Evolutionary conservation across 2,797 vertebrate genomes (phyloP).

Genomic region (Acanthurus lineatus): DNA sequence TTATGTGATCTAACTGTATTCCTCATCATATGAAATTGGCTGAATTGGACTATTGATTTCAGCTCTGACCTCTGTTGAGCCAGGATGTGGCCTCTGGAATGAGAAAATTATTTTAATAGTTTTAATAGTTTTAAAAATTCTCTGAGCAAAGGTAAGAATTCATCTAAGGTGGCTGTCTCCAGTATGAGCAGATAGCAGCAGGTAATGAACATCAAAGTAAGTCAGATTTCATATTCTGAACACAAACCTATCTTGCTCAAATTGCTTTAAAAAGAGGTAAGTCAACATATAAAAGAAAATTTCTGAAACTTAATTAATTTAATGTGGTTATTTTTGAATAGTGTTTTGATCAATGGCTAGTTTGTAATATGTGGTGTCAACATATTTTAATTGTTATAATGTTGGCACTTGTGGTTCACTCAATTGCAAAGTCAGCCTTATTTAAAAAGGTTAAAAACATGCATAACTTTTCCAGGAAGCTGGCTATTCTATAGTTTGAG

Average conservation of each 20-base stretch:
- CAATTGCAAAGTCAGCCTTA: neutral
- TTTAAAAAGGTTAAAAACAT: conserved; percentile 1
- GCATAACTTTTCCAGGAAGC: neutral
- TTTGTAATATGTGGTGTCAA: conserved; percentile 2
- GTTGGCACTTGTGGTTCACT: neutral
- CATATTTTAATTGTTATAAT: neutral
- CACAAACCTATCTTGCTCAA: conserved; percentile 27
- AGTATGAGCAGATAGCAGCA: conserved; percentile 37
- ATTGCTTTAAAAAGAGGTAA: conserved; percentile 50
- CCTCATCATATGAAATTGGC: neutral
- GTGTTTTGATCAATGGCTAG: neutral
- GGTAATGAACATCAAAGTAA: conserved; percentile 57
- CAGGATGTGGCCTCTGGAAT: neutral
- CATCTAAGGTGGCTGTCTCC: conserved; percentile 29
- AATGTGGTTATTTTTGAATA: neutral
- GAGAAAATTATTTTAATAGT: no score
- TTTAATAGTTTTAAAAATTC: conserved; percentile 18
- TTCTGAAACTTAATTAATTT: conserved; percentile 29
- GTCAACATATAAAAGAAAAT: conserved; percentile 46
- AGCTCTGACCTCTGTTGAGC: neutral
- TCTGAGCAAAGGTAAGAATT: conserved; percentile 43
- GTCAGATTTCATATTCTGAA: conserved; percentile 53
- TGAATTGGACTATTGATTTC: neutral
- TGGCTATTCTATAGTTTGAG: neutral
- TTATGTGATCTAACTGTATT: neutral